Conservation (phyloP, 1,140 invertebrate genomes). For the Sweltsa coloradensis region DNA sequence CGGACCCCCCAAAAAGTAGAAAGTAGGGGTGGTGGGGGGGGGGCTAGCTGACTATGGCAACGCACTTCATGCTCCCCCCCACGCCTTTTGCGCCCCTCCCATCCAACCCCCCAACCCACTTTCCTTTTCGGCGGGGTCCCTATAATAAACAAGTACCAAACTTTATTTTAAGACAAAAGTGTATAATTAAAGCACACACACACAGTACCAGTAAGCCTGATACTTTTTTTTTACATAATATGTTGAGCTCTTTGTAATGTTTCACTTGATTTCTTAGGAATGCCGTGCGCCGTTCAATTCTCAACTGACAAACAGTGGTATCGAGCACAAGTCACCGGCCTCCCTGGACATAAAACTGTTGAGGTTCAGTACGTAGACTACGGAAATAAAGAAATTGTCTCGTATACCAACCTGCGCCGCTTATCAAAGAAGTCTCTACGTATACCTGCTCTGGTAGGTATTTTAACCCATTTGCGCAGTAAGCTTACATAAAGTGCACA, state of each 20-base stretch:
- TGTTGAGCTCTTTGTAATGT: too few relatives aligned
- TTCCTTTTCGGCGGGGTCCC: too few relatives aligned
- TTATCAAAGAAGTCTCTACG: slow-evolving; percentile 22
- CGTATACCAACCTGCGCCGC: slow-evolving; percentile 22
- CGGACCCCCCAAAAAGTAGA: too few relatives aligned
- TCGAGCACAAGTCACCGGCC: slow-evolving; percentile 27
- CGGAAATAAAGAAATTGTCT: slow-evolving; percentile 27
- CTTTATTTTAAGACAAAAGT: too few relatives aligned
- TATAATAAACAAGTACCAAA: too few relatives aligned
- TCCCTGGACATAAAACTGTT: slow-evolving; percentile 26
- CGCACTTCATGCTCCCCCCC: too few relatives aligned
- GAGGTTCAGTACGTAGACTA: slow-evolving; percentile 37
- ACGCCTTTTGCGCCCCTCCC: too few relatives aligned
- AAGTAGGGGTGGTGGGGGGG: too few relatives aligned
- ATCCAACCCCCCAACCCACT: too few relatives aligned
- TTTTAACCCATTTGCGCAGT: background rate
- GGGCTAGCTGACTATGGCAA: too few relatives aligned
- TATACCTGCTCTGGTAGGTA: slow-evolving; percentile 25
- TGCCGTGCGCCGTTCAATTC: slow-evolving; percentile 31
- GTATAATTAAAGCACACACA: too few relatives aligned
- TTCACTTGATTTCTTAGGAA: slow-evolving; percentile 25
- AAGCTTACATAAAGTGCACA: background rate
- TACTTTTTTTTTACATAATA: background rate
- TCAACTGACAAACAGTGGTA: slow-evolving; percentile 29
- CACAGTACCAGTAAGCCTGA: too few relatives aligned